Conservation (phyloP, 2,113 vertebrate genomes). For the Entosphenus tridentatus region DNA sequence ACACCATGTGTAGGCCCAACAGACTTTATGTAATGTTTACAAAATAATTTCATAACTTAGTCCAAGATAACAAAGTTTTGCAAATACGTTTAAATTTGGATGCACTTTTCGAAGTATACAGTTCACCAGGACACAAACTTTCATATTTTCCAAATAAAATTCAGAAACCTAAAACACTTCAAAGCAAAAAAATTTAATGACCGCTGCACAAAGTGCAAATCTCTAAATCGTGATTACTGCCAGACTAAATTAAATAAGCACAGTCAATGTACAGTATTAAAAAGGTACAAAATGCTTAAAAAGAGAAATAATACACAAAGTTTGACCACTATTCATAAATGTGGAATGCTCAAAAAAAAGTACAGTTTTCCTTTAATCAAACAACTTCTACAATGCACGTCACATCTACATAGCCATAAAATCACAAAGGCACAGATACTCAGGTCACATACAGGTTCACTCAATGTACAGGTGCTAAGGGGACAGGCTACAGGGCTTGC, state of each 20-base stretch:
- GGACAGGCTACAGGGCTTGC: not conserved
- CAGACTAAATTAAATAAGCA: not conserved
- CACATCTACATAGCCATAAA: not conserved
- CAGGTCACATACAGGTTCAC: constrained; percentile 1
- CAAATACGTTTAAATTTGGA: too few relatives aligned
- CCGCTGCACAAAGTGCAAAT: too few relatives aligned
- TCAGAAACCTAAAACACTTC: too few relatives aligned
- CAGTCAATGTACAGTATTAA: not conserved
- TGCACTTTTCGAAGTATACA: too few relatives aligned
- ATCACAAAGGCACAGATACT: not conserved
- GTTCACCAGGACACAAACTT: too few relatives aligned
- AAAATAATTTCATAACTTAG: too few relatives aligned
- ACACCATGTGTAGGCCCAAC: too few relatives aligned
- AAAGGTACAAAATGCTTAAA: not conserved
- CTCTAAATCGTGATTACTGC: too few relatives aligned
- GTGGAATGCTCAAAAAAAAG: not conserved
- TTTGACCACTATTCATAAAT: not conserved
- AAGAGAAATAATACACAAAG: not conserved
- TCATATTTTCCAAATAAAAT: too few relatives aligned
- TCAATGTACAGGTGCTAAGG: not conserved
- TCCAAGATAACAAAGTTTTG: too few relatives aligned
- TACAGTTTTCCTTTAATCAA: not conserved
- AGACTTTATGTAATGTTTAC: too few relatives aligned
- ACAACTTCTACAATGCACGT: not conserved
- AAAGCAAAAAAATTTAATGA: too few relatives aligned